Percentiles rank a stretch among this genome's conserved stretches.
phyloP scores from a whole-genome alignment of 2,113 vertebrate species.

The Oenanthe melanoleuca region DNA sequence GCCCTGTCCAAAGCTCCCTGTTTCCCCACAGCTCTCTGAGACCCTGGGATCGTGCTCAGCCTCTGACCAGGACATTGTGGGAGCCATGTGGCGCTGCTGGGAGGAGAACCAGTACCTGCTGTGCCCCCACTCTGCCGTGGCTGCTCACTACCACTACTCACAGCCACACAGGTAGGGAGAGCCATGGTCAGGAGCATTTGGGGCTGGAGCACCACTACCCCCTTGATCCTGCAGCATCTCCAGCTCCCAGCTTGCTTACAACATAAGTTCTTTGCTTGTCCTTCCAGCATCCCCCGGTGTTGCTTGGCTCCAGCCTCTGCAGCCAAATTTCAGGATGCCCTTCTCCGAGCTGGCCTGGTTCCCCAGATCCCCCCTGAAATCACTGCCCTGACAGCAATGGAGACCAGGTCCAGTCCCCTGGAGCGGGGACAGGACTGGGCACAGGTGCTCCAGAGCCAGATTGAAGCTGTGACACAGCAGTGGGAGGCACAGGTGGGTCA shows the following conservation, averaged over 20 bases:
- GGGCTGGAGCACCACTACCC: neutral
- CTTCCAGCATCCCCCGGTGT: slow-evolving; percentile 68
- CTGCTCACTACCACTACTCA: slow-evolving; percentile 75
- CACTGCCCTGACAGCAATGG: slow-evolving; percentile 71
- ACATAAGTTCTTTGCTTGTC: neutral
- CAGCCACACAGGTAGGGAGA: neutral
- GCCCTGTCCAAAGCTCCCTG: rapidly evolving
- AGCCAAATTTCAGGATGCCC: slow-evolving; percentile 84
- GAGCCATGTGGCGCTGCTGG: slow-evolving; percentile 76
- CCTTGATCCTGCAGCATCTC: neutral
- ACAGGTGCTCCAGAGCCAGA: slow-evolving; percentile 58
- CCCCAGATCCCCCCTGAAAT: slow-evolving; percentile 78
- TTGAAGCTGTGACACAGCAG: neutral
- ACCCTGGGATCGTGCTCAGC: slow-evolving; percentile 47
- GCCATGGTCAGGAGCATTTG: neutral
- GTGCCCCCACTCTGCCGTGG: slow-evolving; percentile 79
- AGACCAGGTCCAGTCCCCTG: slow-evolving; percentile 76
- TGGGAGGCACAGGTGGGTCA: rapidly evolving
- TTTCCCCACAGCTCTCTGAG: slow-evolving; percentile 49
- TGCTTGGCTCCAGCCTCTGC: slow-evolving; percentile 90
- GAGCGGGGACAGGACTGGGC: slow-evolving; percentile 80
- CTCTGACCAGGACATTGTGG: slow-evolving; percentile 66
- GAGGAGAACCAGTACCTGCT: slow-evolving; percentile 76
- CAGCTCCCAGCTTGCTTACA: rapidly evolving
- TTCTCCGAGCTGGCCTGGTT: slow-evolving; percentile 79